Conservation (phyloP, 2,113 vertebrate genomes). For the Platycercus adscitus region DNA sequence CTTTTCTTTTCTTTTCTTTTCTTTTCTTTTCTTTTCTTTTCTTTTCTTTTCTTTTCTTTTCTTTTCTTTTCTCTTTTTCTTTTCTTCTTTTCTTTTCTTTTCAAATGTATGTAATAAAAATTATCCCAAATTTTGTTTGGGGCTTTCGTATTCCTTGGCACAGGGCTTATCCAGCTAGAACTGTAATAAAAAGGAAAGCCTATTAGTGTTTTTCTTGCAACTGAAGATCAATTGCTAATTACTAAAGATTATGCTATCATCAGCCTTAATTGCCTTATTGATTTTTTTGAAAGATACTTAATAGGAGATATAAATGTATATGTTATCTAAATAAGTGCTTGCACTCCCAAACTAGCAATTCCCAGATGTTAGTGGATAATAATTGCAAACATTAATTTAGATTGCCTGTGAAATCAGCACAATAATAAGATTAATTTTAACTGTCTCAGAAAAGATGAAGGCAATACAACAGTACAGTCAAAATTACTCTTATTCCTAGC, state of each 20-base stretch:
- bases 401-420: background rate
- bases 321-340: constrained; percentile 19
- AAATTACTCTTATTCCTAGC: background rate
- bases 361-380: background rate
- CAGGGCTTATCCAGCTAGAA: background rate
- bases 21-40: no score
- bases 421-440: constrained; percentile 32
- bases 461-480: background rate
- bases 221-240: constrained; percentile 10
- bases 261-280: constrained; percentile 15
- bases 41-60: no score
- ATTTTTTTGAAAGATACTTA: constrained; percentile 26
- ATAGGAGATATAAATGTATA: constrained; percentile 23
- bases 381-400: constrained; percentile 15
- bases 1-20: no score
- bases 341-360: background rate
- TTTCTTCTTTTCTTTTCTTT: background rate
- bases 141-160: background rate
- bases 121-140: background rate
- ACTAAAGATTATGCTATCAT: background rate
- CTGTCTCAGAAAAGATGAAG: background rate
- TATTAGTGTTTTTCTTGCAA: background rate
- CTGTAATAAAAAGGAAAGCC: background rate
- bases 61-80: no score
- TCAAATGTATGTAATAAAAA: background rate